Evolutionary conservation across 2,797 vertebrate species (phyloP), one percentile per base, ranked within the genome.

Genomic region (Balearica regulorum): DNA sequence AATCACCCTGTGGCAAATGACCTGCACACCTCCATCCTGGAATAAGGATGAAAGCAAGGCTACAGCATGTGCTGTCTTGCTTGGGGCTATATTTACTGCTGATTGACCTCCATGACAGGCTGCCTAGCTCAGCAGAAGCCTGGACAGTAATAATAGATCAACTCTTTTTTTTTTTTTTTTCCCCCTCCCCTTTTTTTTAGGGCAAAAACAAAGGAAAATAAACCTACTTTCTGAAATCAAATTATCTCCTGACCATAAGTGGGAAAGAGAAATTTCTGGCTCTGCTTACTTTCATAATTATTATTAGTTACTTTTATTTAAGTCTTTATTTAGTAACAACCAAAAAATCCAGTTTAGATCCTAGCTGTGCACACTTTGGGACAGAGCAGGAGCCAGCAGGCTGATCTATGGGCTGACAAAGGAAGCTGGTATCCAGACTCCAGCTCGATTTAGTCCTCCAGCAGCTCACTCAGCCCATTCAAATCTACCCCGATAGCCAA

Each of bases 41-140:
- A 92, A 62, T 33, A 83, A 68, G 31, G 75, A 92, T 57, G 26
- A 94, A 89, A 89, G 78, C 57, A 85, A 95, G 71, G 83, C 57
- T 87, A 46, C 58, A 80, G 66, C 57, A 84, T 41, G 77, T 87
- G 54, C 21, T 73, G 62, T 92, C 90, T 70, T 84, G 71, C 88
- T 62, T 49, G 43, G 35, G 75, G 57, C 61, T 89, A 2, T 64
- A 92, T 81, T 87, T 92, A 85, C 46, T 85, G 68, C 49, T 87
- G 90, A 81, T 5, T 91, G 88, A 91, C 76, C 86, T 92, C 46
- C 12, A 31, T 13, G 73, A 85, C 46, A 95, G 70, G 46, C 49
- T 94, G 75, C 61, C 61, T 81, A 92, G 62, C 70, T 91, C 85
- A 96, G 90, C 80, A 94, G 71, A 93, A 95, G 39, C 35, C 54